Percentiles rank a stretch among this genome's conserved stretches.
These are phyloP conservation scores for Coenonympha arcania DNA, from an alignment of 2,888 invertebrate genomes.

Conservation along the genomic window DNA sequence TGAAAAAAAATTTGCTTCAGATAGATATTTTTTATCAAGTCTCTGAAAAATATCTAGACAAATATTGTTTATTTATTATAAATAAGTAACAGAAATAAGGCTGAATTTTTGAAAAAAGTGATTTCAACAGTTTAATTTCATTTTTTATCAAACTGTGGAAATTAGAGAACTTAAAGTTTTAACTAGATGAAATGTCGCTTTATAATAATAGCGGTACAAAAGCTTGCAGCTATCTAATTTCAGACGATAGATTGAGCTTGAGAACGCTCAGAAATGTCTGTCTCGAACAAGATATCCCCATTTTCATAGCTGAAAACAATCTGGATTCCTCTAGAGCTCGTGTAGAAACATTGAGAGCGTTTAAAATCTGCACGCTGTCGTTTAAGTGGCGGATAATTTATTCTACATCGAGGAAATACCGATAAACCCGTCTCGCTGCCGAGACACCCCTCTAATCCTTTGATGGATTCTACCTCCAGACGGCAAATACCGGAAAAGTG, in stretches of 20 bases:
- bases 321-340: conserved; percentile 25
- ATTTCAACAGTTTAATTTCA: too few species aligned
- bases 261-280: conserved; percentile 11
- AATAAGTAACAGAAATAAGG: too few species aligned
- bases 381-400: conserved; percentile 66
- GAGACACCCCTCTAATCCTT: conserved; percentile 65
- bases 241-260: not conserved
- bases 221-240: not conserved
- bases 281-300: conserved; percentile 23
- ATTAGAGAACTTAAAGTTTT: too few species aligned
- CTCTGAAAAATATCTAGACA: too few species aligned
- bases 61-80: too few species aligned
- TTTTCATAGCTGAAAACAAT: conserved; percentile 25
- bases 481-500: conserved; percentile 56
- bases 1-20: too few species aligned
- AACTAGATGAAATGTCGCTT: too few species aligned
- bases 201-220: not conserved
- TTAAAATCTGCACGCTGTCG: conserved; percentile 48
- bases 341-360: conserved; percentile 30
- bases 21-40: too few species aligned
- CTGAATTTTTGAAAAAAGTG: too few species aligned
- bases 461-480: conserved; percentile 63
- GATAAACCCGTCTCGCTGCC: conserved; percentile 54
- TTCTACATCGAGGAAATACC: conserved; percentile 60
- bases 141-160: too few species aligned